Conservation (phyloP, 2,888 invertebrate species). For the Chrysomela aeneicollis region DNA sequence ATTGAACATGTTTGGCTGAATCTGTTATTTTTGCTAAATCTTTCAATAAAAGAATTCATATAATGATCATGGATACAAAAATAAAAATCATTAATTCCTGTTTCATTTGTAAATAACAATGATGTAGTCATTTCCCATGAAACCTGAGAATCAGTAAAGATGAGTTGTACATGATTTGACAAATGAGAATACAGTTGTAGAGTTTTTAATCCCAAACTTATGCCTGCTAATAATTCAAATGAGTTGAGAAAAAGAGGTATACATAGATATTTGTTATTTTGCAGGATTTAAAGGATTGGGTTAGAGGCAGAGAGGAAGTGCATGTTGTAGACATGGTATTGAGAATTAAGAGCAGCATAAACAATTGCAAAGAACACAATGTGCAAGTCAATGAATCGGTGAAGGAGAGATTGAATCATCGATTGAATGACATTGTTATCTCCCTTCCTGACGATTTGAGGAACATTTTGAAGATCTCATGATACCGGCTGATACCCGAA, state of each 20-base stretch:
- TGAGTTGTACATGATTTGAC: too few species aligned
- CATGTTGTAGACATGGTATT: constrained; percentile 98
- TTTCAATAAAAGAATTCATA: too few species aligned
- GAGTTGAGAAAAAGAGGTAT: background rate
- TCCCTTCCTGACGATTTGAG: constrained; percentile 88
- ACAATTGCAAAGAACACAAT: constrained; percentile 65
- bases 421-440: constrained; percentile 82
- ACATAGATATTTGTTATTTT: constrained; percentile 42
- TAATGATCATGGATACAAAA: too few species aligned
- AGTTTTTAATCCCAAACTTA: too few species aligned
- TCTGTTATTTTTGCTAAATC: too few species aligned
- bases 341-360: constrained; percentile 88
- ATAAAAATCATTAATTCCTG: too few species aligned
- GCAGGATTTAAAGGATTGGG: constrained; percentile 90
- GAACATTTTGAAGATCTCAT: constrained; percentile 73
- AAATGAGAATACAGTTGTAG: too few species aligned
- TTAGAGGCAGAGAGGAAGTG: constrained; percentile 91
- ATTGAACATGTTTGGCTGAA: too few species aligned
- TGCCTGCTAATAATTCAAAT: background rate
- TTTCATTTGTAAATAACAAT: too few species aligned
- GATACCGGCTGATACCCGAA: constrained; percentile 48
- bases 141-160: too few species aligned
- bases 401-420: constrained; percentile 70
- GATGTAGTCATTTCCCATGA: too few species aligned
- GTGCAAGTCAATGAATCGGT: constrained; percentile 68